These are phyloP conservation scores for Columba guinea DNA, from an alignment of 2,797 vertebrate genomes.

Conservation along the genomic window DNA sequence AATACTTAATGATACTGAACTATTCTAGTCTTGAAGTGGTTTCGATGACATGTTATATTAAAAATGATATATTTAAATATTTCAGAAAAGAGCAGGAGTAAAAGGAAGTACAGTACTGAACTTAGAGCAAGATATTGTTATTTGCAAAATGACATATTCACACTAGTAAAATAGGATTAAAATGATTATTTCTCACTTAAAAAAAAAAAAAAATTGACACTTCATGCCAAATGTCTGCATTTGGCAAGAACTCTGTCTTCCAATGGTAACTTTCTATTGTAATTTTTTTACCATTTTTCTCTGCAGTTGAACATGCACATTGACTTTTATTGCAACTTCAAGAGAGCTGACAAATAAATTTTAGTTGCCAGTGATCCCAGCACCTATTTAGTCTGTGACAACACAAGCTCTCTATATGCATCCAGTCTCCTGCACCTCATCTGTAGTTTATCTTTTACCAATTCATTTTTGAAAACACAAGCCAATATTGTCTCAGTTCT, in stretches of 20 bases:
- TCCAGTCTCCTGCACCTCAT: not conserved
- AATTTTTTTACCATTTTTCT: not conserved
- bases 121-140: not conserved
- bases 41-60: not conserved
- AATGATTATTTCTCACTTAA: not conserved
- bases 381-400: not conserved
- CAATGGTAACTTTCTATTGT: not conserved
- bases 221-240: not conserved
- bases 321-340: not conserved
- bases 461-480: not conserved
- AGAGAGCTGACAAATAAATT: not conserved
- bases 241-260: not conserved
- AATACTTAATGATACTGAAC: not conserved
- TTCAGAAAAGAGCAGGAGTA: not conserved
- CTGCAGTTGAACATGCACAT: not conserved
- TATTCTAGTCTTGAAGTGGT: not conserved
- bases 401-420: rapidly evolving
- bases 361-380: not conserved
- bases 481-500: not conserved
- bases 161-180: not conserved
- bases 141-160: not conserved
- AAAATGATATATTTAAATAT: not conserved
- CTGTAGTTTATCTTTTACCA: not conserved
- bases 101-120: not conserved
- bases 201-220: not conserved